phyloP scores from a whole-genome alignment of 1,140 invertebrate genomes.

The Colletes gigas region DNA sequence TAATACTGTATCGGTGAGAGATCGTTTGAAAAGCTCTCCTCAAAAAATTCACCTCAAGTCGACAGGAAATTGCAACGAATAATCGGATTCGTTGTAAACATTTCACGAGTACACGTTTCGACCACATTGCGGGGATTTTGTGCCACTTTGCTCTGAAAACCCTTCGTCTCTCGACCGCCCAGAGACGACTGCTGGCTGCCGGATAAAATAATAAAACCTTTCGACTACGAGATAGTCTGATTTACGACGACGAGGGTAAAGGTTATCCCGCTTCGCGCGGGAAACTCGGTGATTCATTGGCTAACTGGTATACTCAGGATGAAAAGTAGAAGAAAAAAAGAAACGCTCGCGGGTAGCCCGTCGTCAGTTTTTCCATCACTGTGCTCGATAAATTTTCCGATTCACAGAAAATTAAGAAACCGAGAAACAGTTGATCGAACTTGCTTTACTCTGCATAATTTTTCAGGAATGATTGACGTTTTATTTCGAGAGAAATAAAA shows the following conservation, averaged over 20 bases:
- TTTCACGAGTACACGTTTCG: too few relatives aligned
- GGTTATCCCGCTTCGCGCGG: constrained; percentile 70
- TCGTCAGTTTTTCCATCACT: not conserved
- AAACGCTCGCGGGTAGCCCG: not conserved
- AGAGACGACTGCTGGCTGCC: constrained; percentile 46
- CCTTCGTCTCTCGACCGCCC: not conserved
- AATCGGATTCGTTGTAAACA: too few relatives aligned
- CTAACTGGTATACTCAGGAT: constrained; percentile 17
- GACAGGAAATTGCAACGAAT: too few relatives aligned
- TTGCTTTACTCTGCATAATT: not conserved
- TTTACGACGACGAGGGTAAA: constrained; percentile 74
- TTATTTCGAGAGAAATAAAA: too few relatives aligned
- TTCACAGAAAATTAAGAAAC: not conserved
- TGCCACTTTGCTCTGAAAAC: not conserved
- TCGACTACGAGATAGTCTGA: constrained; percentile 74
- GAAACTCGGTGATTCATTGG: constrained; percentile 73
- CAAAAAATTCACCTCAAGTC: too few relatives aligned
- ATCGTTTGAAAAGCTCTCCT: too few relatives aligned
- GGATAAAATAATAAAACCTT: constrained; percentile 75
- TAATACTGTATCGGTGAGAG: too few relatives aligned
- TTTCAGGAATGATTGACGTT: too few relatives aligned
- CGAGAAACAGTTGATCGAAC: not conserved
- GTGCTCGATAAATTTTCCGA: not conserved
- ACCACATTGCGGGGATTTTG: too few relatives aligned
- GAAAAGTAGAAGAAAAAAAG: constrained; percentile 12